Evolutionary conservation across 1,140 invertebrate genomes (phyloP).

Genomic region (Myzus persicae): DNA sequence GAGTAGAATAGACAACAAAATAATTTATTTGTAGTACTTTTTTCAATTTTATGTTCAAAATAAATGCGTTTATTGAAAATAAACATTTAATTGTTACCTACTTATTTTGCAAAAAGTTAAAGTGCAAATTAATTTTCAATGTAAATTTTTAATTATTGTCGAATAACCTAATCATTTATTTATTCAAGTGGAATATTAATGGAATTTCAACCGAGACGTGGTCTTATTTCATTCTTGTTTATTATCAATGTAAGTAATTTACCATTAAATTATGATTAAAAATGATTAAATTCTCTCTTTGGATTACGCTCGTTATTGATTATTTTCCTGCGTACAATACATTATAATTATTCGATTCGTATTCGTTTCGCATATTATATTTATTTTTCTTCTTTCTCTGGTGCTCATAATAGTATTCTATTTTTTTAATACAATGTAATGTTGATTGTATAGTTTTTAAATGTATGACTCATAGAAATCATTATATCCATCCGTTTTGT

Average conservation of each 20-base stretch:
- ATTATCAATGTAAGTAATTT: slow-evolving; percentile 4
- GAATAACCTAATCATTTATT: neutral
- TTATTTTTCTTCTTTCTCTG: neutral
- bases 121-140: neutral
- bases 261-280: neutral
- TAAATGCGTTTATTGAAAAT: neutral
- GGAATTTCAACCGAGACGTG: neutral
- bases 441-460: too few relatives aligned
- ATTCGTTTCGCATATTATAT: neutral
- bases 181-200: neutral
- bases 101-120: neutral
- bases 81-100: neutral
- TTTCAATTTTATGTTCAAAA: too few relatives aligned
- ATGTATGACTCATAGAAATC: neutral
- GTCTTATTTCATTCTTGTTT: neutral
- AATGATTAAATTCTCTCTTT: neutral
- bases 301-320: neutral
- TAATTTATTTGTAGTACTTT: neutral
- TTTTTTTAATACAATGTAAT: too few relatives aligned
- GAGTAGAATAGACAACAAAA: too few relatives aligned
- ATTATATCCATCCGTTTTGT: neutral
- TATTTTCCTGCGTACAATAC: neutral
- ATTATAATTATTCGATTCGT: neutral
- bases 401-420: neutral
- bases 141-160: neutral